These are phyloP conservation scores for Pimpla rufipes DNA, from an alignment of 2,888 invertebrate genomes.

Conservation along the genomic window DNA sequence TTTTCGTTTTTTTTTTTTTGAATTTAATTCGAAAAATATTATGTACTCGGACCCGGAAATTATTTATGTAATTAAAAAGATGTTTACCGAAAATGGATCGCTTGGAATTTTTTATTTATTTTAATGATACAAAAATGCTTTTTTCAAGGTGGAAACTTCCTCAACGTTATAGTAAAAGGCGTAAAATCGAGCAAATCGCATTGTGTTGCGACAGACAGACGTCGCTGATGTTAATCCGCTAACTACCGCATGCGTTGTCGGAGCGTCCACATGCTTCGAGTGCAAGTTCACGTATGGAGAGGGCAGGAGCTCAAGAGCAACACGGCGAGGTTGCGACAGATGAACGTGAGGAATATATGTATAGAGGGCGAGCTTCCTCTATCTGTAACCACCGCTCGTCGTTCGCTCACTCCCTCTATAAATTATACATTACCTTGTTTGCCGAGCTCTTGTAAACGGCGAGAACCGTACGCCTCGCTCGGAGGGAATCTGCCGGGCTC, in stretches of 20 bases:
- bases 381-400: constrained; percentile 39
- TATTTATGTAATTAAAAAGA: no score
- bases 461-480: constrained; percentile 60
- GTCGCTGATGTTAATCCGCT: not conserved
- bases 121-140: no score
- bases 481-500: constrained; percentile 80
- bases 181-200: not conserved
- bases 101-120: no score
- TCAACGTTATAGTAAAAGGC: not conserved
- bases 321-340: constrained; percentile 18
- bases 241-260: not conserved
- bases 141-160: not conserved
- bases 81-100: no score
- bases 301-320: constrained; percentile 14
- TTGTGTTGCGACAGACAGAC: not conserved
- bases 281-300: constrained; percentile 26
- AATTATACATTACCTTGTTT: constrained; percentile 85
- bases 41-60: no score
- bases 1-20: no score
- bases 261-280: not conserved
- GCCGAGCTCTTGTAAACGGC: constrained; percentile 80
- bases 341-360: constrained; percentile 42
- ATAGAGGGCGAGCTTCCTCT: not conserved
- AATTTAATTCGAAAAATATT: no score
- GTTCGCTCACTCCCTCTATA: constrained; percentile 79